A percentile compares a stretch with the other conserved stretches of the same genome.
Conservation (phyloP, 1,140 invertebrate species). For the Leptinotarsa lineolata region DNA sequence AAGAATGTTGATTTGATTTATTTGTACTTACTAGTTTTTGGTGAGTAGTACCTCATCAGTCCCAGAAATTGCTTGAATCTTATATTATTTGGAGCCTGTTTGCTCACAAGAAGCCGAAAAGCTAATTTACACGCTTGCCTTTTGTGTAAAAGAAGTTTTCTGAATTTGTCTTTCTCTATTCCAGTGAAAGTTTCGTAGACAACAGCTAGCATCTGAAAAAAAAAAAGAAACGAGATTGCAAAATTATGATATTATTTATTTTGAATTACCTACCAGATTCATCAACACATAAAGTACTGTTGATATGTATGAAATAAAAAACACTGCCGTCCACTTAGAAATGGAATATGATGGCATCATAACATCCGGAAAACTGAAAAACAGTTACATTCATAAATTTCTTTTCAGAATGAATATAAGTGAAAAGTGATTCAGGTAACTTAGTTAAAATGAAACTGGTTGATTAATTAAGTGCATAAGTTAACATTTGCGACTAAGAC, state of each 20-base stretch:
- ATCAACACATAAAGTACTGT: slow-evolving; percentile 83
- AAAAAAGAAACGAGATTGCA: not conserved
- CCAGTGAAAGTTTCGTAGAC: slow-evolving; percentile 90
- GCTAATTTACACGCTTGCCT: slow-evolving; percentile 81
- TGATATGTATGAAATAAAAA: slow-evolving; percentile 85
- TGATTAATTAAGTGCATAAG: too few relatives aligned
- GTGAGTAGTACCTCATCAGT: slow-evolving; percentile 77
- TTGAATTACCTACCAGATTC: slow-evolving; percentile 74
- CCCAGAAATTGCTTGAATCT: slow-evolving; percentile 81
- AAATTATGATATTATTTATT: not conserved
- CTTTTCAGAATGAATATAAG: not conserved
- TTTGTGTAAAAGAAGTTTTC: slow-evolving; percentile 83
- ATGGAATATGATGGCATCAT: slow-evolving; percentile 90
- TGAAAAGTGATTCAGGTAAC: not conserved
- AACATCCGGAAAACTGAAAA: slow-evolving; percentile 82
- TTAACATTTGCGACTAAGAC: slow-evolving; percentile 37
- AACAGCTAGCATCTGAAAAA: slow-evolving; percentile 78
- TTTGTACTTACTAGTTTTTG: slow-evolving; percentile 68
- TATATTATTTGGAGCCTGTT: slow-evolving; percentile 69
- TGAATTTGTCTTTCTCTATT: slow-evolving; percentile 86
- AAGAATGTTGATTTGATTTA: not conserved
- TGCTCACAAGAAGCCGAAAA: slow-evolving; percentile 77
- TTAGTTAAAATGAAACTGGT: not conserved
- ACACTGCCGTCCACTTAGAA: slow-evolving; percentile 81
- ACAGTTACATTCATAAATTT: slow-evolving; percentile 22